Percentiles rank a stretch among this genome's conserved stretches.
Conservation (phyloP, 2,113 vertebrate genomes). For the Todiramphus saurophagus region DNA sequence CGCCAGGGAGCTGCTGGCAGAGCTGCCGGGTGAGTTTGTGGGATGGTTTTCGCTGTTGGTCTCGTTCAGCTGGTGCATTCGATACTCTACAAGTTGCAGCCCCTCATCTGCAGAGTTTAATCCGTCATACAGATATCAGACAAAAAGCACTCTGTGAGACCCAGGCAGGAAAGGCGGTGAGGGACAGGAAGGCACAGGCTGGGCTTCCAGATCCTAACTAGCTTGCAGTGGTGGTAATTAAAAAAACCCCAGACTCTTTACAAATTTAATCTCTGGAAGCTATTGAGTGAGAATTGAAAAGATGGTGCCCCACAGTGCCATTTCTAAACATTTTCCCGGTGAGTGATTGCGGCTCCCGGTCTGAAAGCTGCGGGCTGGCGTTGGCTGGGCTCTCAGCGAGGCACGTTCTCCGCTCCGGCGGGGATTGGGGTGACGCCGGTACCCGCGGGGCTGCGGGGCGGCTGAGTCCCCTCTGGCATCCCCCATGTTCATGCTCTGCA, state of each 20-base stretch:
- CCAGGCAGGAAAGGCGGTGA: background rate
- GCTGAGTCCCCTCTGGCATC: background rate
- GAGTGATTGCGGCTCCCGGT: background rate
- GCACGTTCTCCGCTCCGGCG: rapidly evolving
- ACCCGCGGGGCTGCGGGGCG: rapidly evolving
- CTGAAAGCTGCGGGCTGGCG: background rate
- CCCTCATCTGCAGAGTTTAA: background rate
- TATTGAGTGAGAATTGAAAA: background rate
- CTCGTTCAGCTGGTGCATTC: background rate
- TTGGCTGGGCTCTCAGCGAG: background rate
- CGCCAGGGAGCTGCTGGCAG: background rate
- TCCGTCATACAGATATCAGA: background rate
- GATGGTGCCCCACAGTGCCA: conserved; percentile 19
- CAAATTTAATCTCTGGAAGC: conserved; percentile 5
- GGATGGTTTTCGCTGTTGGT: background rate
- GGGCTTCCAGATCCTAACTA: background rate
- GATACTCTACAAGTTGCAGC: rapidly evolving
- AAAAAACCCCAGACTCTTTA: background rate
- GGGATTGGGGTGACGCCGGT: background rate
- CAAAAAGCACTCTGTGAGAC: background rate
- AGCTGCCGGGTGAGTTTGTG: background rate
- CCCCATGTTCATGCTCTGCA: rapidly evolving
- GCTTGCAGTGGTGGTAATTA: background rate
- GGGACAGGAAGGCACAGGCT: background rate
- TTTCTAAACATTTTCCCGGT: background rate